Evolutionary conservation across 2,113 vertebrate species (phyloP).

Genomic region (Plestiodon gilberti): DNA sequence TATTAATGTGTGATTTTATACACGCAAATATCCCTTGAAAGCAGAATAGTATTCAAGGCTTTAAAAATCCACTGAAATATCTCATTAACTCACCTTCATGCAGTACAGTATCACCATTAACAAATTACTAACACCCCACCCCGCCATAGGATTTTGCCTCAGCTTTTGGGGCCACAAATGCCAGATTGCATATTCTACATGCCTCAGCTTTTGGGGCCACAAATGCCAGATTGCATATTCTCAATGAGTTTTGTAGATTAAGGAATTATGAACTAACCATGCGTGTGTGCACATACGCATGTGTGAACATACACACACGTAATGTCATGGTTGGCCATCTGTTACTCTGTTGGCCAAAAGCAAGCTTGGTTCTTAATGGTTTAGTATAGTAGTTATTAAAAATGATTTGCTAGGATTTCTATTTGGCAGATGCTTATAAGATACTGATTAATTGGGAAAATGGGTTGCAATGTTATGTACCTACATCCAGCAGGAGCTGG

Average conservation of each 20-base stretch:
- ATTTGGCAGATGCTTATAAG: not conserved
- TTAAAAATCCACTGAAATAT: not conserved
- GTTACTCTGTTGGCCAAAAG: constrained; percentile 35
- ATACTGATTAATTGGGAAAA: not conserved
- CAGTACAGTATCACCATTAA: not conserved
- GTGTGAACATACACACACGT: no score
- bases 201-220: not conserved
- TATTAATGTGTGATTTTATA: no score
- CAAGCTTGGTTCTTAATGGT: not conserved
- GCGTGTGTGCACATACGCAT: not conserved
- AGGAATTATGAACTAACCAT: constrained; percentile 39
- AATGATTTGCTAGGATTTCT: not conserved
- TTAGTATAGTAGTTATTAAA: not conserved
- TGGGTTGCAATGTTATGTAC: not conserved
- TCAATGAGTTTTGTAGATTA: constrained; percentile 32
- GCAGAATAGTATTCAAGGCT: not conserved
- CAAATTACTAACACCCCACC: not conserved
- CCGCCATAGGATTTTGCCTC: not conserved
- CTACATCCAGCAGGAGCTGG: not conserved
- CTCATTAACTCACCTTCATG: not conserved
- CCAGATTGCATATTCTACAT: constrained; percentile 17
- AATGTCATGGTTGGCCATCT: constrained; percentile 56
- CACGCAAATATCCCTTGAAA: no score
- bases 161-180: not conserved
- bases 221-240: constrained; percentile 9